These are phyloP conservation scores for Neoitamus cyanurus DNA, from an alignment of 2,888 invertebrate genomes.

Conservation along the genomic window DNA sequence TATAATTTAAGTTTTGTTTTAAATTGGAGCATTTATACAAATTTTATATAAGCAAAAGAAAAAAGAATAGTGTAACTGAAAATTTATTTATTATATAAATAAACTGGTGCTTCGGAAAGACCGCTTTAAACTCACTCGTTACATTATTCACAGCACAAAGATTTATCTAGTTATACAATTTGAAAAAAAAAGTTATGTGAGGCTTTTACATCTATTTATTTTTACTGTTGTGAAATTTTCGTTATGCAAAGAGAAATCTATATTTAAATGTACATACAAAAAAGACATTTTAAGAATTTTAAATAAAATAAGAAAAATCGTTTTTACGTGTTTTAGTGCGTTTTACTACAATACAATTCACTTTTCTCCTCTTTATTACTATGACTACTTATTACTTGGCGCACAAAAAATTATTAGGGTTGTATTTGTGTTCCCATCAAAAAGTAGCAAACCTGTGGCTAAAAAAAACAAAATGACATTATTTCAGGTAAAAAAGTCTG, in stretches of 20 bases:
- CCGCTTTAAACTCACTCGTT: constrained; percentile 33
- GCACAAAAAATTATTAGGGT: no score
- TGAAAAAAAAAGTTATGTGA: not conserved
- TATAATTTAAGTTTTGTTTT: not conserved
- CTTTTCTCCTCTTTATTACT: not conserved
- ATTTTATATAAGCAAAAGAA: not conserved
- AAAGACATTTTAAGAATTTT: constrained; percentile 19
- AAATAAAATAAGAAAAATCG: constrained; percentile 23
- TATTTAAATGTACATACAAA: constrained; percentile 23
- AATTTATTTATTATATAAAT: constrained; percentile 31
- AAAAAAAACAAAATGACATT: no score
- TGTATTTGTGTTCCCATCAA: no score
- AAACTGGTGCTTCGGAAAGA: constrained; percentile 30
- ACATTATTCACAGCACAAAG: constrained; percentile 41
- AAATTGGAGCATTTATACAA: not conserved
- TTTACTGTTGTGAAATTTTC: constrained; percentile 20
- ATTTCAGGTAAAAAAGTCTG: no score
- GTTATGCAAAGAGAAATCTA: not conserved
- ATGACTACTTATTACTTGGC: no score
- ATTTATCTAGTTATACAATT: constrained; percentile 13
- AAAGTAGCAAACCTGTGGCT: no score
- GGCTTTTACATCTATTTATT: constrained; percentile 28
- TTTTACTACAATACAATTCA: not conserved
- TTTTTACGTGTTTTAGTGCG: not conserved
- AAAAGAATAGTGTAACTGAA: constrained; percentile 3